Base-by-base conservation (phyloP, 2,888 invertebrate genomes). In the Eucriotettix oculatus region DNA sequence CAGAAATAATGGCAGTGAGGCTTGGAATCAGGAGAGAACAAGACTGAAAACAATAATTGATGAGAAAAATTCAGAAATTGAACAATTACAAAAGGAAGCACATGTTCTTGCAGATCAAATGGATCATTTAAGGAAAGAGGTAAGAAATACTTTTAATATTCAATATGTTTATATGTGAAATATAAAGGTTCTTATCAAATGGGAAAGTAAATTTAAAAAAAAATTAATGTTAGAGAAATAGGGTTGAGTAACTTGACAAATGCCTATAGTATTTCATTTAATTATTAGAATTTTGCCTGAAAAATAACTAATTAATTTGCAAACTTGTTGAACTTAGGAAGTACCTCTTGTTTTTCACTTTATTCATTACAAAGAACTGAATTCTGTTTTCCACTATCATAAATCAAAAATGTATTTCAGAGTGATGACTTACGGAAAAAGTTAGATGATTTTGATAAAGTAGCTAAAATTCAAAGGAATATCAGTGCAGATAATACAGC, bases 381-480 rank as follows among this genome's bases (percentile, higher is more conserved):
- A 14, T 48, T 17, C 54, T 59, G 43, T 57, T 41, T 17, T 54
- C 10, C 16, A 42, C 65, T 29, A 29, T 29, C 29, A 29, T 7
- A 29, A n/a, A 29, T 29, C 29, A 5, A 5, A 29, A 29, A 29
- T 29, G 29, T 29, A 29, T 68, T 68, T 41, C 67, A 85, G 82
- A 83, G 87, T 69, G 93, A 93, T 66, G 92, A 90, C 69, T 74
- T 88, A 2, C 82, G 81, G 65, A 79, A 84, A 66, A 90, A 90
- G 71, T 72, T 92, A 43, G 90, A 88, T 69, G 92, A 92, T 72
- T 91, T 86, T 71, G 87, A 88, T 69, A 86, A 85, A 71, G 86
- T 92, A 3, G 84, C 85, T 54, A 90, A 91, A 74, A 82, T 89
- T 16, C 90, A 92, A 69, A 79, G 86, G 64, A 87, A 83, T 61